Evolutionary conservation across 2,113 vertebrate genomes (phyloP), one percentile per base, ranked within the genome.

Genomic region (Melanostigma gelatinosum): DNA sequence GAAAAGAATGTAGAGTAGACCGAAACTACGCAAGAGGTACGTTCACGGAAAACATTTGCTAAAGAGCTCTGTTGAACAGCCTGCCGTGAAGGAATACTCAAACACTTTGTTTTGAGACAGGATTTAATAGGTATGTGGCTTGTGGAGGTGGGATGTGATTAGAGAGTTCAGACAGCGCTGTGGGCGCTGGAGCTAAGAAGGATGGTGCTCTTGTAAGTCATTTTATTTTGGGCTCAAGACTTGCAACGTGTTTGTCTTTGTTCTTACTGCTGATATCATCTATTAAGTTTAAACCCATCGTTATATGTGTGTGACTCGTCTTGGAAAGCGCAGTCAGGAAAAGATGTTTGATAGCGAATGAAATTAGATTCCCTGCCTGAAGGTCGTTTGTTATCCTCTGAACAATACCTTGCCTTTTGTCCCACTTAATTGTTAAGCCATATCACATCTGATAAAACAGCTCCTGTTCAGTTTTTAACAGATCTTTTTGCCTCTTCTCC

Each of bases 331-430:
- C 22, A 18, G 22, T 38, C 13, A 27, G 62, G 50, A 60, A 80
- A 82, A 76, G 68, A 16, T 40, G 46, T 61, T 69, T 13, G 24
- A 20, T 50, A 55, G 20, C 6, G 12, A 79, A 65, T 63, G n/a
- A 67, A 85, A 77, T 85, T 74, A 80, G 63, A 70, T 55, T 61
- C 1, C 11, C 42, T 10, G 52, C 76, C 72, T 57, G 57, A 38
- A 48, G 54, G 69, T 72, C 44, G 71, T 79, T 75, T 58, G 62
- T 72, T 75, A 77, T 66, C 52, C 24, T 18, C 36, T 70, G 50
- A 79, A 73, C 72, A 79, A 73, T 29, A 65, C 15, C 8, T 6
- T 2, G 27, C 44, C 60, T 22, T n/a, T 40, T 52, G 52, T 55
- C 38, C 48, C 10, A 54, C 8, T 71, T 75, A 61, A 71, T 46